Base-by-base conservation (phyloP, 2,113 vertebrate species). In the Turdus rufiventris region DNA sequence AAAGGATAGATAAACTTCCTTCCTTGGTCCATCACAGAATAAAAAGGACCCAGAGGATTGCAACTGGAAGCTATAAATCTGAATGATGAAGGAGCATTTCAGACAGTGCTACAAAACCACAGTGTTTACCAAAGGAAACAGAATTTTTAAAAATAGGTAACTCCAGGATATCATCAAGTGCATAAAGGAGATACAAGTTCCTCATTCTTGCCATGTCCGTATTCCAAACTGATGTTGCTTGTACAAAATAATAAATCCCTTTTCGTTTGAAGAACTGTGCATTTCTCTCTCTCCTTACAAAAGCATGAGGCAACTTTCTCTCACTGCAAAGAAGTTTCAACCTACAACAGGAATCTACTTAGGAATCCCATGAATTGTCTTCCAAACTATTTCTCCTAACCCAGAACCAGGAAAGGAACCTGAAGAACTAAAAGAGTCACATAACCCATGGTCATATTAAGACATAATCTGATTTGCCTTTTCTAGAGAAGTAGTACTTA, bases 1-100 rank as follows among this genome's bases (percentile, higher is more conserved):
- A 93, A 95, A 96, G 67, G 68, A 93, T 15, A 92, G 73, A 97
- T 80, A 94, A 95, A 93, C 88, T 96, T 95, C 91, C 82, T 93
- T 80, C 88, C 89, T 80, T 74, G 50, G 19, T 80, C 79, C 85
- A 94, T 70, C 56, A 89, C 17, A 62, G 60, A 60, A 72, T 86
- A 71, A 71, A 73, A 92, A 91, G 38, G 68, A 57, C 74, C 56
- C 53, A 31, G 24, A 88, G 61, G 63, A 58, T n/a, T 91, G 36
- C 50, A 93, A 94, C 51, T 42, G 28, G 81, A 96, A 93, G 33
- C 95, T 45, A 85, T 93, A 95, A 89, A 88, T 90, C 60, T 70
- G 68, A 15, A 70, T 77, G 80, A 78, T 53, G 50, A 91, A 54
- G 62, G 62, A 86, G 53, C 34, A 85, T 65, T 91, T 42, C 43